These are phyloP conservation scores for Salvator merianae DNA, from an alignment of 2,113 vertebrate species.

Conservation along the genomic window DNA sequence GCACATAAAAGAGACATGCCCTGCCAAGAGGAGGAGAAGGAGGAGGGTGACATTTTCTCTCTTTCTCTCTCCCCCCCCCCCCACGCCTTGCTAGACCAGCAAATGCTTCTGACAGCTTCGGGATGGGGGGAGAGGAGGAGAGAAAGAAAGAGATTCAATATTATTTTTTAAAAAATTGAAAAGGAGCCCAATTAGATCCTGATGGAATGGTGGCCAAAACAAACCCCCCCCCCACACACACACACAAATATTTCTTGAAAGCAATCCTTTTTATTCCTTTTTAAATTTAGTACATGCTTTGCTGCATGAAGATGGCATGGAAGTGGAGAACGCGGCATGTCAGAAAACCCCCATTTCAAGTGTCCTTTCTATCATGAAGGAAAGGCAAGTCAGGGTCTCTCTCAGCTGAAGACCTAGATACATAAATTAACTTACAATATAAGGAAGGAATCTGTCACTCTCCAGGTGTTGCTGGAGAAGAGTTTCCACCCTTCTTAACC, in stretches of 20 bases:
- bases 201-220: neutral
- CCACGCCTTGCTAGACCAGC: constrained; percentile 6
- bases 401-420: too few relatives aligned
- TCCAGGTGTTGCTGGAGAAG: too few relatives aligned
- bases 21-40: neutral
- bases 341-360: too few relatives aligned
- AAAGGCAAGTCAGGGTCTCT: too few relatives aligned
- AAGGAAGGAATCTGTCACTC: too few relatives aligned
- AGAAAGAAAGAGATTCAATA: neutral
- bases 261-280: neutral
- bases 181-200: neutral
- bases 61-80: neutral
- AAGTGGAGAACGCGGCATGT: too few relatives aligned
- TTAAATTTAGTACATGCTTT: neutral
- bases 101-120: constrained; percentile 1
- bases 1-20: constrained; percentile 66
- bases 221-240: too few relatives aligned
- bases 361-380: too few relatives aligned
- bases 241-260: neutral
- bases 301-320: too few relatives aligned
- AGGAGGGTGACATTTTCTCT: neutral
- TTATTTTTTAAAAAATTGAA: neutral
- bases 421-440: too few relatives aligned
- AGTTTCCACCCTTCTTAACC: too few relatives aligned
- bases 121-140: neutral